phyloP scores from a whole-genome alignment of 2,888 invertebrate species.

The Sinohyriopsis cumingii region DNA sequence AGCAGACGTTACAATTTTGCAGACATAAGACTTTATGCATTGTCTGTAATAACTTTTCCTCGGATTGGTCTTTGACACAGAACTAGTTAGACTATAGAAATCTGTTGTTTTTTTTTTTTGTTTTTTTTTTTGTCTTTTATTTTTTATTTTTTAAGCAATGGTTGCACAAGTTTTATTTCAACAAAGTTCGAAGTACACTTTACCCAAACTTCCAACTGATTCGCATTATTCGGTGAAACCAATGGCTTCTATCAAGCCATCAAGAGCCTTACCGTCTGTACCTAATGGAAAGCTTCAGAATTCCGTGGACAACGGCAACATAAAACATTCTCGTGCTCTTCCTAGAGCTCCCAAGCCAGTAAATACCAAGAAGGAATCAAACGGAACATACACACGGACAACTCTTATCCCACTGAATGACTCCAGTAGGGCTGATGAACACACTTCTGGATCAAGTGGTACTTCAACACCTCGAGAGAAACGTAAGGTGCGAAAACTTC shows the following conservation, averaged over 20 bases:
- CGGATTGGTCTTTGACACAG: not conserved
- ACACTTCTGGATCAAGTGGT: conserved; percentile 30
- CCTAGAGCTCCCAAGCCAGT: conserved; percentile 37
- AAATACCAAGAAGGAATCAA: conserved; percentile 24
- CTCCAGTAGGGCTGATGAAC: conserved; percentile 16
- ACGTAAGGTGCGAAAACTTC: conserved; percentile 26
- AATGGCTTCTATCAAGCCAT: conserved; percentile 30
- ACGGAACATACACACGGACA: conserved; percentile 12
- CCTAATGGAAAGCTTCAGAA: conserved; percentile 23
- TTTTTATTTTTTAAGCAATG: conserved; percentile 12
- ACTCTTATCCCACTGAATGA: conserved; percentile 24
- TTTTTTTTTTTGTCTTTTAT: not conserved
- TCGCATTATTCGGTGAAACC: conserved; percentile 38
- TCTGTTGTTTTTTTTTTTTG: not conserved
- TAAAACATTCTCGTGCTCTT: conserved; percentile 31
- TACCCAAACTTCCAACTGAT: conserved; percentile 24
- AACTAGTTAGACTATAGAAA: not conserved
- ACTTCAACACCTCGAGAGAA: conserved; percentile 23
- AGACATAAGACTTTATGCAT: not conserved
- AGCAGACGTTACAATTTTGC: conserved; percentile 21
- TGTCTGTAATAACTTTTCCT: not conserved
- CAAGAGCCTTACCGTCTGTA: conserved; percentile 29
- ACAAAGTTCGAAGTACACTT: conserved; percentile 28
- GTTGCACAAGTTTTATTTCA: conserved; percentile 32
- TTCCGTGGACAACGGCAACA: conserved; percentile 27